phyloP scores from a whole-genome alignment of 2,797 vertebrate genomes.

The Epinephelus malabaricus region DNA sequence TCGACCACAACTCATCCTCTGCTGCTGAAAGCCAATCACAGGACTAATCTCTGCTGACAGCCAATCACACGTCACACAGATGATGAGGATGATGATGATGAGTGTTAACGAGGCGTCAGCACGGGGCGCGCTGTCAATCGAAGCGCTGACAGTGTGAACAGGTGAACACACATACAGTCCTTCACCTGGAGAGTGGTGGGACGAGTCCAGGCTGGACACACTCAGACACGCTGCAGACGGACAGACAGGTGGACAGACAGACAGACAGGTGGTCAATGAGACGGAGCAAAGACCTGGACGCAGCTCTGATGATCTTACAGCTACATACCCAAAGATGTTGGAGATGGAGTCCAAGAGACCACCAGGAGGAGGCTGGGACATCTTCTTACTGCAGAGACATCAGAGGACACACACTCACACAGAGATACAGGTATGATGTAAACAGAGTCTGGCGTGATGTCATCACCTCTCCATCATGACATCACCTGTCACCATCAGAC shows the following conservation, averaged over 20 bases:
- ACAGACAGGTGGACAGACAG: conserved; percentile 56
- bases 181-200: conserved; percentile 91
- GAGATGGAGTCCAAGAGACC: conserved; percentile 97
- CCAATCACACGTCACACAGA: background rate
- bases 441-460: no score
- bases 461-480: no score
- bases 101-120: no score
- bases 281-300: conserved; percentile 12
- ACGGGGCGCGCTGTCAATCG: background rate
- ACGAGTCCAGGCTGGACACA: conserved; percentile 92
- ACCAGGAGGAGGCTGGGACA: conserved; percentile 90
- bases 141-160: conserved; percentile 5
- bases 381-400: conserved; percentile 88
- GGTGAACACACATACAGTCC: conserved; percentile 24
- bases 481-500: no score
- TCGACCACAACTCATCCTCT: no score
- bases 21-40: background rate
- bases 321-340: conserved; percentile 97
- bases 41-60: background rate
- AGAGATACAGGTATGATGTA: no score
- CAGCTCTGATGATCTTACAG: no score
- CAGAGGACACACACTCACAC: background rate
- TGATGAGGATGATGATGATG: no score
- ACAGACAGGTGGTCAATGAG: conserved; percentile 26
- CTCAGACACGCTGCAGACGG: conserved; percentile 89